Percentiles rank a stretch among this genome's conserved stretches.
phyloP scores from a whole-genome alignment of 2,888 invertebrate species.

The Rhimphoctona megacephalus region DNA sequence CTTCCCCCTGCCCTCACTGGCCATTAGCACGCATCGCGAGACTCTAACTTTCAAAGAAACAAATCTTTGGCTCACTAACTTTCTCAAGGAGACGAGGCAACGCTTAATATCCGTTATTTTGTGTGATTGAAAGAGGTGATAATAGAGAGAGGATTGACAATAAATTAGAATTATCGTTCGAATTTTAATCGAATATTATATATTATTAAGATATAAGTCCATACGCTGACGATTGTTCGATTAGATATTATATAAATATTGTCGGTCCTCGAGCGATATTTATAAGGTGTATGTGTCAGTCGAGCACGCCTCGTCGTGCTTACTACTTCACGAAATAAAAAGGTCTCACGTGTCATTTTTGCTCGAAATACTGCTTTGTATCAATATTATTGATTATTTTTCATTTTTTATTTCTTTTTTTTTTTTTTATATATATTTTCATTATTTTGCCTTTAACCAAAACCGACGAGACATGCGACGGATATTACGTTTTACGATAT shows the following conservation, averaged over 20 bases:
- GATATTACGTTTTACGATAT: slow-evolving; percentile 80
- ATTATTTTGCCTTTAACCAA: slow-evolving; percentile 32
- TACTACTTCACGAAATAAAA: slow-evolving; percentile 37
- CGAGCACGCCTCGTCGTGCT: slow-evolving; percentile 54
- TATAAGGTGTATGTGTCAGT: slow-evolving; percentile 53
- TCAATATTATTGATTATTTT: slow-evolving; percentile 46
- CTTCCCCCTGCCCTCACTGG: background rate
- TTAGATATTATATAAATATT: slow-evolving; percentile 62
- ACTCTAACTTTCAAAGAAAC: slow-evolving; percentile 9
- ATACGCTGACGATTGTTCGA: slow-evolving; percentile 63
- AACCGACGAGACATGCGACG: slow-evolving; percentile 70
- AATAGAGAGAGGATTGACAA: slow-evolving; percentile 69
- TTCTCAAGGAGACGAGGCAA: slow-evolving; percentile 64
- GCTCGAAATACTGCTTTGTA: slow-evolving; percentile 64
- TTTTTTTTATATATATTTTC: slow-evolving; percentile 10
- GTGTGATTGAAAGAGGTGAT: slow-evolving; percentile 59
- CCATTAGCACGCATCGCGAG: slow-evolving; percentile 19
- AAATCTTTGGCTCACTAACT: slow-evolving; percentile 41
- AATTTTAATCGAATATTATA: slow-evolving; percentile 42
- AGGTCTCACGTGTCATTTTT: slow-evolving; percentile 53
- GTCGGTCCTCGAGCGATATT: slow-evolving; percentile 67
- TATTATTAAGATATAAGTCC: slow-evolving; percentile 44
- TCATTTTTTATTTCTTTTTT: slow-evolving; percentile 16
- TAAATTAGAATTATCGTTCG: slow-evolving; percentile 58
- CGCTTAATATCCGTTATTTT: slow-evolving; percentile 43